Conservation (phyloP, 2,113 vertebrate species). For the Halichoeres trimaculatus region DNA sequence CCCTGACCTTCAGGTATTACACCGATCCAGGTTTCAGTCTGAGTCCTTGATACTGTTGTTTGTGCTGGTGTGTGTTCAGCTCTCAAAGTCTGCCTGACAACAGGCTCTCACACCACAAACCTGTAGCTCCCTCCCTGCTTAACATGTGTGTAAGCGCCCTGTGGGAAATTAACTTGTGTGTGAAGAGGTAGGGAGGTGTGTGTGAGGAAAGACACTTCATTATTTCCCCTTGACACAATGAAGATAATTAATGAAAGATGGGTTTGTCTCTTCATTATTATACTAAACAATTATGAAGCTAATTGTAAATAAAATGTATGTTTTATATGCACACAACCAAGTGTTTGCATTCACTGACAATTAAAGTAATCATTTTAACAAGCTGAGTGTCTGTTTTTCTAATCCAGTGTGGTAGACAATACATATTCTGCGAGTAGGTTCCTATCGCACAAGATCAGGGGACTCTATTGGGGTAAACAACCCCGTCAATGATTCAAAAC, state of each 20-base stretch:
- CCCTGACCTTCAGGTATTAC: too few relatives aligned
- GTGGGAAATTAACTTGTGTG: conserved; percentile 51
- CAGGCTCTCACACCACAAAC: conserved; percentile 39
- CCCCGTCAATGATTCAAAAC: too few relatives aligned
- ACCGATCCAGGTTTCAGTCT: not conserved
- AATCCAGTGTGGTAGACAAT: too few relatives aligned
- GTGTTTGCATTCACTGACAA: not conserved
- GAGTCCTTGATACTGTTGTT: not conserved
- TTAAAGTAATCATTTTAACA: not conserved
- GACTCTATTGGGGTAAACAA: too few relatives aligned
- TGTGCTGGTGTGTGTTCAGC: not conserved
- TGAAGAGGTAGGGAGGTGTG: not conserved
- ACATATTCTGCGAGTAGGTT: too few relatives aligned
- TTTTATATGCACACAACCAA: not conserved
- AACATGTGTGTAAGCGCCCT: conserved; percentile 25
- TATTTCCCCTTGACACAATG: conserved; percentile 18
- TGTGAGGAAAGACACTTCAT: conserved; percentile 43
- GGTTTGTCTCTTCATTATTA: conserved; percentile 1
- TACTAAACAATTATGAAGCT: not conserved
- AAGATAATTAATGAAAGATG: conserved; percentile 1
- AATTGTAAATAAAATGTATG: conserved; percentile 6
- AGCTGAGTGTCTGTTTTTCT: not conserved
- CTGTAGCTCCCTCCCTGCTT: conserved; percentile 48
- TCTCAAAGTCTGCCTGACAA: conserved; percentile 55
- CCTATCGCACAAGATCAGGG: too few relatives aligned